phyloP scores from a whole-genome alignment of 2,113 vertebrate genomes.

The Toxostoma redivivum region DNA sequence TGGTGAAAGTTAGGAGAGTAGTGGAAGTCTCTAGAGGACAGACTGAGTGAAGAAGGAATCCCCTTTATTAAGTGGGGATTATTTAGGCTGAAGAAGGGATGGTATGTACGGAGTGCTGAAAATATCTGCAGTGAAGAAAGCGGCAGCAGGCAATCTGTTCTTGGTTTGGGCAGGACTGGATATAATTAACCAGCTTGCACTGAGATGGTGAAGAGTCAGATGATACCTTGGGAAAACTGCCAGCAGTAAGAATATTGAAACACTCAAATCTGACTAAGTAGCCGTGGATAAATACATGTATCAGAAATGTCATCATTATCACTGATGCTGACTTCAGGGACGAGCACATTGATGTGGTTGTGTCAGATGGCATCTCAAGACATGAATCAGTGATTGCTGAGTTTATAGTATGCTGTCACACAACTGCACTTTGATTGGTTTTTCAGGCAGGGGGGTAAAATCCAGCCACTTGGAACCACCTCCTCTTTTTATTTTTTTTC shows the following conservation, averaged over 20 bases:
- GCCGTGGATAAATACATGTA: neutral
- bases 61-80: neutral
- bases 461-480: neutral
- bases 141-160: neutral
- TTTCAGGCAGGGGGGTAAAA: neutral
- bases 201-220: rapidly evolving
- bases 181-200: neutral
- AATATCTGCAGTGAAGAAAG: neutral
- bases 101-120: rapidly evolving
- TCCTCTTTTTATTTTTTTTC: no score
- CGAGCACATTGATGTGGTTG: neutral
- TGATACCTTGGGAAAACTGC: neutral
- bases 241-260: neutral
- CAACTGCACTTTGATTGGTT: neutral
- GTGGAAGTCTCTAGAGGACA: neutral
- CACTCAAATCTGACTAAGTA: neutral
- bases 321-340: neutral
- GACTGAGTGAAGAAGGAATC: neutral
- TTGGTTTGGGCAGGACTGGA: neutral
- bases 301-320: neutral
- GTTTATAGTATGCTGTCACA: neutral
- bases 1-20: neutral
- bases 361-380: neutral
- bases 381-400: neutral
- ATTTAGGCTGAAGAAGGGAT: neutral